Conservation (phyloP, 2,888 invertebrate species). For the Bhutanitis thaidina region DNA sequence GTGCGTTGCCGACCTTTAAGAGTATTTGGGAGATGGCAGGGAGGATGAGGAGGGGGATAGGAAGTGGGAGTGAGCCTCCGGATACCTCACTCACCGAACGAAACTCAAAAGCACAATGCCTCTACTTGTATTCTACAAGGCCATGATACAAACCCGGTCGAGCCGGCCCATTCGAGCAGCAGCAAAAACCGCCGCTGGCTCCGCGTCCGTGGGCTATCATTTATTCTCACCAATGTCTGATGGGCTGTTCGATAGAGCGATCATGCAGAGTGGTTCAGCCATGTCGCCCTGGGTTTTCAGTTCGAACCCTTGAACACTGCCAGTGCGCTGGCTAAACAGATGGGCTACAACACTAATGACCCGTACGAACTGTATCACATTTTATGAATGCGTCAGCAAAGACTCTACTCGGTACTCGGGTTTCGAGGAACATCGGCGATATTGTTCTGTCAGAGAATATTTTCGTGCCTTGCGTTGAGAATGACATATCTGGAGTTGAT, state of each 20-base stretch:
- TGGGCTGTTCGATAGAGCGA: constrained; percentile 60
- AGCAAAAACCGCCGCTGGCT: too few relatives aligned
- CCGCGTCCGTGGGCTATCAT: constrained; percentile 59
- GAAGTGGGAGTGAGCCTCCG: too few relatives aligned
- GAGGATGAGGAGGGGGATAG: too few relatives aligned
- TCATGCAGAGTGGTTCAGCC: constrained; percentile 65
- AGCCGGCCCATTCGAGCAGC: too few relatives aligned
- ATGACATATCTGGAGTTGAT: constrained; percentile 37
- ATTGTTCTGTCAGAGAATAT: constrained; percentile 59
- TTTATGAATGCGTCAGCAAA: constrained; percentile 39
- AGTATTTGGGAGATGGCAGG: too few relatives aligned
- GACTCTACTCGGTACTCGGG: constrained; percentile 45
- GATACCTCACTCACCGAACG: too few relatives aligned
- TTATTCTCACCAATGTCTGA: constrained; percentile 59
- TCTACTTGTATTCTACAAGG: too few relatives aligned
- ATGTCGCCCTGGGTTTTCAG: constrained; percentile 64
- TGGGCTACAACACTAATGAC: constrained; percentile 45
- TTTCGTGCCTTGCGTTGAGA: constrained; percentile 66
- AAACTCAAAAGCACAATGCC: too few relatives aligned
- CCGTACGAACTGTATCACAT: constrained; percentile 48
- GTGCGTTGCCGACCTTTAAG: too few relatives aligned
- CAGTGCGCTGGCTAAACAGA: constrained; percentile 43
- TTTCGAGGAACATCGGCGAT: constrained; percentile 57
- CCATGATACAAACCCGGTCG: too few relatives aligned
- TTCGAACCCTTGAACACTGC: constrained; percentile 57